Evolutionary conservation across 2,888 invertebrate species (phyloP).

Genomic region (Neoascia interrupta): DNA sequence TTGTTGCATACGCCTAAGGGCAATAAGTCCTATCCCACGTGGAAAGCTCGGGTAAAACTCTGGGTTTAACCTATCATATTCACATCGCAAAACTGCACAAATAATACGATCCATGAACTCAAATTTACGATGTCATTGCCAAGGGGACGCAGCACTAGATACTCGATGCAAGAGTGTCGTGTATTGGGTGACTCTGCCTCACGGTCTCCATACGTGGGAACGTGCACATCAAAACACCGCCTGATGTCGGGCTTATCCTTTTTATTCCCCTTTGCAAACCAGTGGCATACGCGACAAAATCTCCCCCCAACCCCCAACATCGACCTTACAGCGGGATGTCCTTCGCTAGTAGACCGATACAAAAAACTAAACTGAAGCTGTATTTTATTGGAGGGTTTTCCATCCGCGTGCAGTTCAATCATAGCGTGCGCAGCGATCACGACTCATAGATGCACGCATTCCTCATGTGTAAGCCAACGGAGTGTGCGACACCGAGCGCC

Average conservation of each 20-base stretch:
- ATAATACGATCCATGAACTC: conserved; percentile 39
- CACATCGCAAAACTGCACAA: conserved; percentile 23
- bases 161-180: neutral
- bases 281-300: conserved; percentile 51
- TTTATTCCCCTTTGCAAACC: neutral
- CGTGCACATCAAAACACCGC: conserved; percentile 24
- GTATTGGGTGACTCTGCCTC: conserved; percentile 9
- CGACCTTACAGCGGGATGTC: neutral
- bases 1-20: too few relatives aligned
- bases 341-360: too few relatives aligned
- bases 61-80: too few relatives aligned
- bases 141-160: neutral
- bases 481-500: conserved; percentile 61
- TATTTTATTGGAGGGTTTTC: conserved; percentile 21
- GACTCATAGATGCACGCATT: conserved; percentile 70
- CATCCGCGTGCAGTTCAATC: conserved; percentile 66
- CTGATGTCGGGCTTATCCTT: neutral
- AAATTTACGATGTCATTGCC: conserved; percentile 56
- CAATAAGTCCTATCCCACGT: too few relatives aligned
- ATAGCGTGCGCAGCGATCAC: conserved; percentile 69
- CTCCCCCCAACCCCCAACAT: neutral
- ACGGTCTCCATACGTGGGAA: conserved; percentile 50
- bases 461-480: conserved; percentile 55
- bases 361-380: too few relatives aligned
- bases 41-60: too few relatives aligned